Base-by-base conservation (phyloP, 2,888 invertebrate genomes). In the Cenopis cana region DNA sequence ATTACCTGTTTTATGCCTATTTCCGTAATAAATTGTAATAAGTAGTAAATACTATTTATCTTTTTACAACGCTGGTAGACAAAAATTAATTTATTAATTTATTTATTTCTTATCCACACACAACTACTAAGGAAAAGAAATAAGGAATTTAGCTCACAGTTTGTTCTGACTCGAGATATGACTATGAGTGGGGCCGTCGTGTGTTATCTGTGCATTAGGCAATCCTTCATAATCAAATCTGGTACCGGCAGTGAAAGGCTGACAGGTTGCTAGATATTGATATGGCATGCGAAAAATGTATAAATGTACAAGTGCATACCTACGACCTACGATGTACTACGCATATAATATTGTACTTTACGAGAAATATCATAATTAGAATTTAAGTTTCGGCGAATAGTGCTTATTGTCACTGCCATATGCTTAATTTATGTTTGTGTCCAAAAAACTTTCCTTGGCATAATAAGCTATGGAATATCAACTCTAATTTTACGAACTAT, bases 121-220 rank as follows among this genome's bases (percentile, higher is more conserved):
- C n/a, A n/a, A n/a, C n/a, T n/a, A n/a, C n/a, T n/a, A n/a, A n/a
- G n/a, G n/a, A n/a, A n/a, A n/a, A n/a, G n/a, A n/a, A 55, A 33
- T 18, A 36, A 38, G 12, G 11, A 6, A 18, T 18, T 33, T 62
- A 33, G 18, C 52, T 52, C 60, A 20, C n/a, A 17, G 18, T 36
- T 33, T n/a, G 12, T 33, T 61, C 41, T 49, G 49, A 66, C 38
- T 38, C 61, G 29, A 62, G 69, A 60, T 33, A 38, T 4, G 36
- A 33, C 14, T 20, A 50, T 12, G 11, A 68, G 67, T 74, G 74
- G 75, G 72, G 74, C 73, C 72, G 77, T 72, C 50, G 74, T 73
- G 76, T 79, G 73, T 80, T 82, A 83, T 83, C 83, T 54, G 18
- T 69, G 56, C 52, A 69, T 74, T 75, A 75, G 65, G 69, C 76